Evolutionary conservation across 2,797 vertebrate genomes (phyloP), one percentile per base, ranked within the genome.

Genomic region (Spea hammondii): DNA sequence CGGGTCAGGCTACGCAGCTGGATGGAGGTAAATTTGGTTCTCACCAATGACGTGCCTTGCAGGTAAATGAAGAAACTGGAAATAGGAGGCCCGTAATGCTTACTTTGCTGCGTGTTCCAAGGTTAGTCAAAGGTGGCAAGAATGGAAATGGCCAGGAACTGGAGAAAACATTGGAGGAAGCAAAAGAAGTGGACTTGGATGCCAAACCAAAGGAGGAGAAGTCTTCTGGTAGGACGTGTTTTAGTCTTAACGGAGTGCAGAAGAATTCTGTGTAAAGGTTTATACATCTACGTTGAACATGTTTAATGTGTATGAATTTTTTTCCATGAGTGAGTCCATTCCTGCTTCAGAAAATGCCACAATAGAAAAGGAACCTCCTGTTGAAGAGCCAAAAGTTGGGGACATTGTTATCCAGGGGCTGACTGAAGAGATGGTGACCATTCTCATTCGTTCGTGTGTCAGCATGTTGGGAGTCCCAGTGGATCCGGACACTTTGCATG

Each of bases 51-150:
- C 32, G 14, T 32, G 7, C 10, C n/a, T 13, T 49, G 4, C 86
- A 98, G 96, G 96, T 98, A 67, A 98, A 98, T 12, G 96, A 98
- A 84, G 97, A 98, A 91, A 98, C 97, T 0, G 96, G 96, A 5
- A 98, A 98, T 85, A 88, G 97, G 51, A 91, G 97, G 44, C 96
- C 97, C 2, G 97, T 98, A 82, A 98, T 98, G 96, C 88, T 98
- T 82, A 98, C 95, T 0, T 92, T 98, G 78, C 92, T 97, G 79
- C 93, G 94, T 79, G 91, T 95, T 57, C 94, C 96, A 57, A 92
- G 96, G 7, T 74, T 94, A 4, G 91, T 89, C 51, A 95, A 96
- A 83, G 91, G 91, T 13, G 86, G 89, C 76, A 96, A 96, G 89
- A 85, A 92, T 8, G 92, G 90, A 76, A 91, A 87, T 73, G 90